These are phyloP conservation scores for Plusia festucae DNA, from an alignment of 2,888 invertebrate genomes.

Conservation along the genomic window DNA sequence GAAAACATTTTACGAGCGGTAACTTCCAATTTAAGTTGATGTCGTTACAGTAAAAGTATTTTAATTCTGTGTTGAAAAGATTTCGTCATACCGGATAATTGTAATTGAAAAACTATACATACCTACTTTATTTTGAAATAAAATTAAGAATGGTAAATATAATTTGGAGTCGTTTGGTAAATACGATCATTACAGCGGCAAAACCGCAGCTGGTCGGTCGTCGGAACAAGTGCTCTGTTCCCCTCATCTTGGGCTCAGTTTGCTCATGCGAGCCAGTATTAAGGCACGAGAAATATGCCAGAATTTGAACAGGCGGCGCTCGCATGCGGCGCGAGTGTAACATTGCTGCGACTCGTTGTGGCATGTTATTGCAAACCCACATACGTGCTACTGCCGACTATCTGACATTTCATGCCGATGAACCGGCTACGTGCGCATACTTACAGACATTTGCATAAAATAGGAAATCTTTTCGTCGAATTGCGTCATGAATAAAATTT, in stretches of 20 bases:
- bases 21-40: conserved; percentile 33
- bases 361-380: conserved; percentile 89
- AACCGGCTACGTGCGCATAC: conserved; percentile 81
- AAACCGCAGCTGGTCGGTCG: conserved; percentile 47
- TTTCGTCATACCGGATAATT: not conserved
- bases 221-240: conserved; percentile 66
- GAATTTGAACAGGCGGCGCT: conserved; percentile 84
- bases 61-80: not conserved
- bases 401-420: conserved; percentile 88
- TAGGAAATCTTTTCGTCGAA: conserved; percentile 67
- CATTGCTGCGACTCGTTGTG: conserved; percentile 87
- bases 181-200: conserved; percentile 69
- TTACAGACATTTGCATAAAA: conserved; percentile 75
- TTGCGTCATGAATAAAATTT: conserved; percentile 61
- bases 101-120: conserved; percentile 12
- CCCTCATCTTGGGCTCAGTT: conserved; percentile 69
- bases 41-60: conserved; percentile 12
- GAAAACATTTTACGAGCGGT: conserved; percentile 54
- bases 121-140: conserved; percentile 64
- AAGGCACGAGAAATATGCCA: conserved; percentile 84
- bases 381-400: conserved; percentile 84
- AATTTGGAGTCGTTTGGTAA: conserved; percentile 55
- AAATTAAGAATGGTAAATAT: conserved; percentile 58
- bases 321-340: conserved; percentile 83
- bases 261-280: conserved; percentile 66